Conservation (phyloP, 2,888 invertebrate species). For the Uropetala carovei region DNA sequence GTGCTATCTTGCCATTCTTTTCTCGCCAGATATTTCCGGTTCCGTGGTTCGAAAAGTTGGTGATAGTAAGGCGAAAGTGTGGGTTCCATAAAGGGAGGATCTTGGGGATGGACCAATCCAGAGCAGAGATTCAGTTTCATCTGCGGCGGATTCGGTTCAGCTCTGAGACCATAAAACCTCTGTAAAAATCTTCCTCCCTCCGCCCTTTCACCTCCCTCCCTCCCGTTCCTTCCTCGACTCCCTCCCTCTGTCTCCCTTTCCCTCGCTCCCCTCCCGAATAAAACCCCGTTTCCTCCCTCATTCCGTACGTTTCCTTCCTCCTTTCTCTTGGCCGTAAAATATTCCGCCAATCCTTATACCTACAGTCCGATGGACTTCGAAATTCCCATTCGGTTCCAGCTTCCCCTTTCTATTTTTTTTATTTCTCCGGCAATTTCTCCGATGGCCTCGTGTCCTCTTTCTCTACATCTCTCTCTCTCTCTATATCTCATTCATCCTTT, state of each 20-base stretch:
- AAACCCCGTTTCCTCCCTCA: background rate
- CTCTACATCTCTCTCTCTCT: background rate
- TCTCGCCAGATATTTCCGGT: background rate
- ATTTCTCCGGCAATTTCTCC: background rate
- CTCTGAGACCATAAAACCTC: constrained; percentile 52
- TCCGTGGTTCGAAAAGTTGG: background rate
- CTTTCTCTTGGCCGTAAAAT: constrained; percentile 16
- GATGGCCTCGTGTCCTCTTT: background rate
- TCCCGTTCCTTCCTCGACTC: background rate
- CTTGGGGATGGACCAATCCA: constrained; percentile 45
- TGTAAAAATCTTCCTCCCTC: background rate
- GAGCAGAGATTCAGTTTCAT: constrained; percentile 64
- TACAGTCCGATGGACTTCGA: constrained; percentile 32
- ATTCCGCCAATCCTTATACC: constrained; percentile 43
- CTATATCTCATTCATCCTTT: background rate
- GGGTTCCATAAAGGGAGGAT: background rate
- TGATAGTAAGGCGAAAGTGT: background rate
- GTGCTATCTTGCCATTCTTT: too few relatives aligned
- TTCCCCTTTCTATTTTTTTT: background rate
- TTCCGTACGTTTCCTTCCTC: background rate
- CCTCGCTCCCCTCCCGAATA: background rate
- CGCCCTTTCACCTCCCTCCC: background rate
- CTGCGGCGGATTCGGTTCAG: constrained; percentile 55
- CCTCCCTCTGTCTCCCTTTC: background rate
- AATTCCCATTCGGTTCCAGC: background rate